Percentiles rank a stretch among this genome's conserved stretches.
Evolutionary conservation across 2,113 vertebrate genomes (phyloP).

Genomic region (Alligator sinensis): DNA sequence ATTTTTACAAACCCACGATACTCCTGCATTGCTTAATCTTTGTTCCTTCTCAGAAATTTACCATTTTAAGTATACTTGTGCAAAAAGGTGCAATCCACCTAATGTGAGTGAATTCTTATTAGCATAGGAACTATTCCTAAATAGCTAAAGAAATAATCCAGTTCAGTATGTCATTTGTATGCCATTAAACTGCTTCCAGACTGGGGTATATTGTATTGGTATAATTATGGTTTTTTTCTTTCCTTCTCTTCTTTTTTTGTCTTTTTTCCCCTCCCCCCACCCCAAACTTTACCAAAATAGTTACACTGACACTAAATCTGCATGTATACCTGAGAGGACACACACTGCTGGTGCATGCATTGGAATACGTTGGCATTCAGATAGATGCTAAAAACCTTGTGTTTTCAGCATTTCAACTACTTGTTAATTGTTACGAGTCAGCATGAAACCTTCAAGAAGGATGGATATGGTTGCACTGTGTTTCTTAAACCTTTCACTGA

Average conservation of each 20-base stretch:
- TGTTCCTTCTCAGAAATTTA: background rate
- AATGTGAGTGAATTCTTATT: background rate
- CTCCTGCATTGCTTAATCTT: background rate
- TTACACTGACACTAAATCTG: background rate
- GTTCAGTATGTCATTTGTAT: background rate
- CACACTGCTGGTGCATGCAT: too few relatives aligned
- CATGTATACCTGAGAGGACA: background rate
- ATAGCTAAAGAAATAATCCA: background rate
- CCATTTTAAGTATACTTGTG: background rate
- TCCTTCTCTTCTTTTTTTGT: too few relatives aligned
- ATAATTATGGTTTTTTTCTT: background rate
- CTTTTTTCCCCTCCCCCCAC: too few relatives aligned
- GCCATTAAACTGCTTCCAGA: background rate
- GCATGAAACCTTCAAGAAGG: background rate
- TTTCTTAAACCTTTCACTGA: background rate
- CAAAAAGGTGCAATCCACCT: background rate
- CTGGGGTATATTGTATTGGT: background rate
- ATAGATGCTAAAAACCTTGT: background rate
- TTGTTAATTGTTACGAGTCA: background rate
- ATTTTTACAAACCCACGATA: background rate
- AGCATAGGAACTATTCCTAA: background rate
- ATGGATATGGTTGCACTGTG: background rate
- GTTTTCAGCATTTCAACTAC: background rate
- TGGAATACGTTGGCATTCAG: background rate
- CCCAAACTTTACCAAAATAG: background rate